Evolutionary conservation across 2,113 vertebrate species (phyloP).

Genomic region (Psilopogon haemacephalus): DNA sequence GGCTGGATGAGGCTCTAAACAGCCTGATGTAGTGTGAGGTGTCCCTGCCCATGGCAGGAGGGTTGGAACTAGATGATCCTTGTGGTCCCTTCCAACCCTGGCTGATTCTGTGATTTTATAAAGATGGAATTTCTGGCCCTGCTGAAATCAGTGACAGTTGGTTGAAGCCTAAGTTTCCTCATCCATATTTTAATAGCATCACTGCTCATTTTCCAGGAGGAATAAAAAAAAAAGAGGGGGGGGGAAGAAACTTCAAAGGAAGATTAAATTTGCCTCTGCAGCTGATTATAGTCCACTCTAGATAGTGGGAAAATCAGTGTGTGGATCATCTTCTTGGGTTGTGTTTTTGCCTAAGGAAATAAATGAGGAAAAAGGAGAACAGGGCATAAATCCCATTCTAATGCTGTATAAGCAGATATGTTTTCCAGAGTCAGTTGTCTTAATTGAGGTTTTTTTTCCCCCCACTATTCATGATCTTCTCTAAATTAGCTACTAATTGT

Average conservation of each 20-base stretch:
- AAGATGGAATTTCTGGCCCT: not conserved
- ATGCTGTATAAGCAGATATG: not conserved
- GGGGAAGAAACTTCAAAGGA: not conserved
- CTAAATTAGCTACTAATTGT: conserved; percentile 51
- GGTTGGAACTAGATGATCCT: no score
- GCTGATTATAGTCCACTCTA: not conserved
- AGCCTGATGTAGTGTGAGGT: no score
- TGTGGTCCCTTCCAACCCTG: no score
- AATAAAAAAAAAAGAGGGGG: not conserved
- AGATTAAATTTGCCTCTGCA: not conserved
- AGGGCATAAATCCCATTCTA: not conserved
- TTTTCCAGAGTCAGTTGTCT: not conserved
- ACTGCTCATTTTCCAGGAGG: not conserved
- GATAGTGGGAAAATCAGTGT: not conserved
- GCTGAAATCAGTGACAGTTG: not conserved
- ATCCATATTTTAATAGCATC: not conserved
- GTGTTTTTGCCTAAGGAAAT: not conserved
- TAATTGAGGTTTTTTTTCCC: conserved; percentile 46
- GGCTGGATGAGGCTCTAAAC: no score
- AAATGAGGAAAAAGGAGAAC: not conserved
- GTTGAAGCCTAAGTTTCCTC: not conserved
- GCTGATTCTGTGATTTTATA: no score
- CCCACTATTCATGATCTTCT: not conserved
- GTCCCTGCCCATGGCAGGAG: no score
- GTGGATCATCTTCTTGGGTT: not conserved